phyloP scores from a whole-genome alignment of 2,113 vertebrate species.

The Aepyceros melampus region DNA sequence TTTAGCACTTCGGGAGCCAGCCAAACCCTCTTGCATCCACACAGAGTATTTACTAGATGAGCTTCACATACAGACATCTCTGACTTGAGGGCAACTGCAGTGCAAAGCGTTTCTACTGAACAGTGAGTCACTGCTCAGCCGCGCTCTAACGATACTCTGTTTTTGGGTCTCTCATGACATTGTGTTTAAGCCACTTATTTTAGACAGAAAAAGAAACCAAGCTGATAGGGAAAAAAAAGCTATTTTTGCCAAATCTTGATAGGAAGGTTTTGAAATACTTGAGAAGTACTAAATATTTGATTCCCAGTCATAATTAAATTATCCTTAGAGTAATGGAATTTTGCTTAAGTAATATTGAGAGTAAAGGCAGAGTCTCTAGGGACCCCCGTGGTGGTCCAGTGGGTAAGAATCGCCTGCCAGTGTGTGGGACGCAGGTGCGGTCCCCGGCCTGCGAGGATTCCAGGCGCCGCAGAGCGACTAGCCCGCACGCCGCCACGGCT shows the following conservation, averaged over 20 bases:
- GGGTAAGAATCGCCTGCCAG: background rate
- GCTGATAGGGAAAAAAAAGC: background rate
- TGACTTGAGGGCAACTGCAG: background rate
- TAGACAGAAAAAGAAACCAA: constrained; percentile 39
- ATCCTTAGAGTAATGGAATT: background rate
- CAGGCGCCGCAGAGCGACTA: rapidly evolving
- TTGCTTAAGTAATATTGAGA: background rate
- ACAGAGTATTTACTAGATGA: background rate
- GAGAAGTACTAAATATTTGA: constrained; percentile 12
- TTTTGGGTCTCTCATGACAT: background rate
- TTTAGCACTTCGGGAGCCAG: background rate
- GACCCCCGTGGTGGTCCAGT: background rate
- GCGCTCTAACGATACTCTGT: background rate
- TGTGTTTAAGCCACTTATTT: background rate
- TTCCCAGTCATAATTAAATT: constrained; percentile 20
- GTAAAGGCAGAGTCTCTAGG: background rate
- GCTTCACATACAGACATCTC: background rate
- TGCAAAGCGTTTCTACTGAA: background rate
- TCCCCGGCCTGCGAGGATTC: background rate
- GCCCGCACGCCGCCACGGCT: rapidly evolving
- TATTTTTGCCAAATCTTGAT: background rate
- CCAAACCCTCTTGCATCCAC: background rate
- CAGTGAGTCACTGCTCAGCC: background rate
- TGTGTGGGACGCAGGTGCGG: background rate
- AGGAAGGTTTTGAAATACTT: constrained; percentile 31